Conservation (phyloP, 2,113 vertebrate genomes). For the Sinosuthora webbiana region DNA sequence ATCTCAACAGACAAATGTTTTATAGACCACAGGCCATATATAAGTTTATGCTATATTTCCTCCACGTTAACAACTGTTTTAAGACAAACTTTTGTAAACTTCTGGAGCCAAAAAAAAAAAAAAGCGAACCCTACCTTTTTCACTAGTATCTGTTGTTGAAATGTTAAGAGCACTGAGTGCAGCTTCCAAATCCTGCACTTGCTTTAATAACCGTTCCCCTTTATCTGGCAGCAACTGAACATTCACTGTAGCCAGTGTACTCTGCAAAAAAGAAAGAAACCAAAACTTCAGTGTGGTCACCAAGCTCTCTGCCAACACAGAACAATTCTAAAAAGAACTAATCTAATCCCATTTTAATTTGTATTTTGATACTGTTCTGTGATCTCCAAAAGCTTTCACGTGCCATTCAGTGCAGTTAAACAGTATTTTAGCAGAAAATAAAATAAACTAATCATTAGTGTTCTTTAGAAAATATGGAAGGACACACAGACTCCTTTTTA, state of each 20-base stretch:
- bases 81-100: not conserved
- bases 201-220: constrained; percentile 78
- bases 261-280: constrained; percentile 61
- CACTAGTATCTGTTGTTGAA: not conserved
- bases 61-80: not conserved
- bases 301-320: not conserved
- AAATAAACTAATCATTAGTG: not conserved
- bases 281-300: not conserved
- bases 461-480: not conserved
- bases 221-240: constrained; percentile 81
- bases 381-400: not conserved
- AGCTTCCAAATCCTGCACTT: constrained; percentile 80
- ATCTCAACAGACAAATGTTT: not conserved
- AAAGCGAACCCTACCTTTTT: constrained; percentile 39
- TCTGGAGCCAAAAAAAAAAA: not conserved
- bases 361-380: not conserved
- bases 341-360: not conserved
- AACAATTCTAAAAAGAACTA: not conserved
- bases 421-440: not conserved
- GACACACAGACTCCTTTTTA: not conserved
- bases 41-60: not conserved
- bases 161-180: constrained; percentile 68
- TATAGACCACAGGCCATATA: not conserved
- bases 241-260: constrained; percentile 77
- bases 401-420: not conserved